A percentile compares a stretch with the other conserved stretches of the same genome.
These are phyloP conservation scores for Athetis lepigone DNA, from an alignment of 2,888 invertebrate species.

Conservation along the genomic window DNA sequence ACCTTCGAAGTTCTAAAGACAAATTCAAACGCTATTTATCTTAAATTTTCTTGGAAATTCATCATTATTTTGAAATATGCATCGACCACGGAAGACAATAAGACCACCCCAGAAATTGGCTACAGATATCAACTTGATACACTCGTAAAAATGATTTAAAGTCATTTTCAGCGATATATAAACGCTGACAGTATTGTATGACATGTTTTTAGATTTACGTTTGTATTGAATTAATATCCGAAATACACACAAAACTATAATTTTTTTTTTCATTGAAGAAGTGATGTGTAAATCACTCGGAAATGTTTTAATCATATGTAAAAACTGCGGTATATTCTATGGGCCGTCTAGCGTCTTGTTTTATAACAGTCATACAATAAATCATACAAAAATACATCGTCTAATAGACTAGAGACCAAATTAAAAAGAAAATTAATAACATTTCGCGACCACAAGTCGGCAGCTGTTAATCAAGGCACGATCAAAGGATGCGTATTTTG, in stretches of 20 bases:
- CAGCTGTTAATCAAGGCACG: constrained; percentile 86
- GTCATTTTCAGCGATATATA: constrained; percentile 41
- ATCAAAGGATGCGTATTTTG: constrained; percentile 88
- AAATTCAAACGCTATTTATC: too few species aligned
- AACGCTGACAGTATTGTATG: constrained; percentile 45
- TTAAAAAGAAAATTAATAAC: constrained; percentile 89
- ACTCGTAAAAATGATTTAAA: constrained; percentile 40
- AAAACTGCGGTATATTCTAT: constrained; percentile 68
- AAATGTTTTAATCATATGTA: constrained; percentile 62
- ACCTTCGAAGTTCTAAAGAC: too few species aligned
- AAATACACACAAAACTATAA: constrained; percentile 32
- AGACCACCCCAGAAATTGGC: constrained; percentile 24
- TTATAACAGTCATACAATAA: constrained; percentile 71
- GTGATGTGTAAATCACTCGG: constrained; percentile 61
- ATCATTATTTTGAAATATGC: constrained; percentile 1
- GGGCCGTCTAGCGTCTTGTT: constrained; percentile 68
- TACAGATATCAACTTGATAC: constrained; percentile 6
- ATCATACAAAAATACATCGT: constrained; percentile 79
- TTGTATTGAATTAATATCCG: constrained; percentile 48
- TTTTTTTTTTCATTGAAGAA: constrained; percentile 57
- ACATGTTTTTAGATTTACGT: constrained; percentile 37
- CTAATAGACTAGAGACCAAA: constrained; percentile 79
- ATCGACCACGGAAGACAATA: constrained; percentile 3
- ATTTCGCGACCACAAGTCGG: constrained; percentile 82
- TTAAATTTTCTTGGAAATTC: neutral